Percentiles rank a stretch among this genome's conserved stretches.
Evolutionary conservation across 2,797 vertebrate species (phyloP).

Genomic region (Lithobates pipiens): DNA sequence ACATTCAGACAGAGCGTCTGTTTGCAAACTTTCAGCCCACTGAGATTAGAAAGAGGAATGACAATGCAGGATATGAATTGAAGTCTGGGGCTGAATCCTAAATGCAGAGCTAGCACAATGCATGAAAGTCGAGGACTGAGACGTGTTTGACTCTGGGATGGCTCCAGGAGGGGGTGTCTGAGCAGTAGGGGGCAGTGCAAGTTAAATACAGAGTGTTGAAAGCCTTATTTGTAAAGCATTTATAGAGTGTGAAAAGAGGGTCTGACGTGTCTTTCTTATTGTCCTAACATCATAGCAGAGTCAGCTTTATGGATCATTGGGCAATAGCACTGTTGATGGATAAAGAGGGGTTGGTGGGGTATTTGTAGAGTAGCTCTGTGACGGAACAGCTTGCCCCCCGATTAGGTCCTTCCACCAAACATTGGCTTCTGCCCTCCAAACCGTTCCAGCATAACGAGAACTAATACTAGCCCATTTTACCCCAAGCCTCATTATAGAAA

Average conservation of each 20-base stretch:
- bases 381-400: too few species aligned
- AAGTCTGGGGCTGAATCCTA: constrained; percentile 47
- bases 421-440: too few species aligned
- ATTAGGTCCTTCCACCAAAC: too few species aligned
- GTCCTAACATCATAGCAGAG: not conserved
- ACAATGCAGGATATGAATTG: constrained; percentile 41
- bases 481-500: too few species aligned
- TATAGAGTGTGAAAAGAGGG: not conserved
- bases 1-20: constrained; percentile 48
- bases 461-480: too few species aligned
- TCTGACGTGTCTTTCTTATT: not conserved
- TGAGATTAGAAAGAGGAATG: constrained; percentile 53
- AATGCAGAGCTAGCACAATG: constrained; percentile 18
- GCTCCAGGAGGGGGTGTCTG: too few species aligned
- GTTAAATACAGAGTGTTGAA: not conserved
- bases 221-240: not conserved
- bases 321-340: too few species aligned
- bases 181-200: not conserved
- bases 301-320: not conserved
- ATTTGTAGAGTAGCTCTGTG: too few species aligned
- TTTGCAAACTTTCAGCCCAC: constrained; percentile 51
- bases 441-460: too few species aligned
- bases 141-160: not conserved
- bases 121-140: constrained; percentile 19
- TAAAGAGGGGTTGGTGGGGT: too few species aligned